phyloP scores from a whole-genome alignment of 2,113 vertebrate genomes.

The Heterotis niloticus region DNA sequence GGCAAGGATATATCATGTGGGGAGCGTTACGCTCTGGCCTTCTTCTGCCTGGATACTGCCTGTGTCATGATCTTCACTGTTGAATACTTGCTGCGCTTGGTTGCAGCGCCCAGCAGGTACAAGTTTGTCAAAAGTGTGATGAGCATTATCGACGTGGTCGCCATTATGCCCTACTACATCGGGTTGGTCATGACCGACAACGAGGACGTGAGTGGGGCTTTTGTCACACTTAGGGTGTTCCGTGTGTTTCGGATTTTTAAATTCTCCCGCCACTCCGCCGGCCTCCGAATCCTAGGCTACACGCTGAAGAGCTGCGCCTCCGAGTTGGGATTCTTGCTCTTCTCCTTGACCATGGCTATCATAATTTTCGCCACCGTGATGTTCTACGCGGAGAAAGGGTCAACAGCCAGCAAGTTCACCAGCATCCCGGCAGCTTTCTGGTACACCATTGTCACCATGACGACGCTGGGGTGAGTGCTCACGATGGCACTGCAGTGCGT shows the following conservation, averaged over 20 bases:
- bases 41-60: conserved; percentile 96
- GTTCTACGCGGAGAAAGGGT: conserved; percentile 98
- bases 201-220: conserved; percentile 95
- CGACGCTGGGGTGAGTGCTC: conserved; percentile 88
- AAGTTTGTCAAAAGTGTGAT: conserved; percentile 90
- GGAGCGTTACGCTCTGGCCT: conserved; percentile 86
- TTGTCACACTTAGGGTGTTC: conserved; percentile 93
- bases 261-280: conserved; percentile 95
- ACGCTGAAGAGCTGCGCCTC: conserved; percentile 97
- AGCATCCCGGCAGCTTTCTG: conserved; percentile 97
- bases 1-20: conserved; percentile 80
- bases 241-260: conserved; percentile 97
- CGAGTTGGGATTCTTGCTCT: conserved; percentile 93
- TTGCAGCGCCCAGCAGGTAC: conserved; percentile 86
- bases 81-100: conserved; percentile 86
- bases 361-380: conserved; percentile 98
- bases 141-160: conserved; percentile 95
- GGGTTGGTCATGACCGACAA: conserved; percentile 95
- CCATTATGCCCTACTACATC: conserved; percentile 97
- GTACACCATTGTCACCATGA: conserved; percentile 99
- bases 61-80: conserved; percentile 98
- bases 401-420: conserved; percentile 89
- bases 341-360: conserved; percentile 98
- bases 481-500: neutral
- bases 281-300: conserved; percentile 92